Evolutionary conservation across 2,113 vertebrate species (phyloP), one percentile per base, ranked within the genome.

Genomic region (Nothocercus julius): DNA sequence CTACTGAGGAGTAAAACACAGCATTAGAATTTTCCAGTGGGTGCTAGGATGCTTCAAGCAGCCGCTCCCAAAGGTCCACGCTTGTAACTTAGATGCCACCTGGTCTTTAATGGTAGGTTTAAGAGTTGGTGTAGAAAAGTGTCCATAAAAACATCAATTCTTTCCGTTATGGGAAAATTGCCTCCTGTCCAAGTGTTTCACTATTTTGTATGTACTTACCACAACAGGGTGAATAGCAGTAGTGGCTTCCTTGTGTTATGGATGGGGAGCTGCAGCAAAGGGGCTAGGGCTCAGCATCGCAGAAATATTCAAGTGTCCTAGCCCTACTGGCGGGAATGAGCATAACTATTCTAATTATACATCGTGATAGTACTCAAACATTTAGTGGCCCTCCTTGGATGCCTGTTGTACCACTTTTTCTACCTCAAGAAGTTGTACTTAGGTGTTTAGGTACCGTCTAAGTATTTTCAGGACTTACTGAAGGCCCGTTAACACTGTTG

Each of bases 311-410:
- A 82, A n/a, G 32, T n/a, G 5, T 72, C 75, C 58, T 21, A 34
- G 44, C 54, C 72, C 72, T 79, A 85, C 66, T 83, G 88, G 30
- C 32, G 54, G 45, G 66, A 80, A 66, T 86, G 63, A 45, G 73
- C 83, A 73, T 51, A 7, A 14, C 28, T 12, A 0, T 18, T 11
- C 14, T 32, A 12, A 68, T 58, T 45, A 34, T 30, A 34, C 1
- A 0, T 45, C 42, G 8, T 2, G 17, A 10, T 6, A 38, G 5
- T 20, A 17, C 18, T 47, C 20, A 7, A 10, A 11, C 8, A 25
- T 45, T 28, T 12, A 44, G 67, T 69, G 30, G 49, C 67, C 79
- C 18, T 47, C 30, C 21, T 24, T 32, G 61, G 59, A 9, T 13
- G 6, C 6, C 14, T 38, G 38, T 51, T 36, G 22, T 59, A 7